A percentile compares a stretch with the other conserved stretches of the same genome.
Evolutionary conservation across 2,113 vertebrate genomes (phyloP).

Genomic region (Chionomys nivalis): DNA sequence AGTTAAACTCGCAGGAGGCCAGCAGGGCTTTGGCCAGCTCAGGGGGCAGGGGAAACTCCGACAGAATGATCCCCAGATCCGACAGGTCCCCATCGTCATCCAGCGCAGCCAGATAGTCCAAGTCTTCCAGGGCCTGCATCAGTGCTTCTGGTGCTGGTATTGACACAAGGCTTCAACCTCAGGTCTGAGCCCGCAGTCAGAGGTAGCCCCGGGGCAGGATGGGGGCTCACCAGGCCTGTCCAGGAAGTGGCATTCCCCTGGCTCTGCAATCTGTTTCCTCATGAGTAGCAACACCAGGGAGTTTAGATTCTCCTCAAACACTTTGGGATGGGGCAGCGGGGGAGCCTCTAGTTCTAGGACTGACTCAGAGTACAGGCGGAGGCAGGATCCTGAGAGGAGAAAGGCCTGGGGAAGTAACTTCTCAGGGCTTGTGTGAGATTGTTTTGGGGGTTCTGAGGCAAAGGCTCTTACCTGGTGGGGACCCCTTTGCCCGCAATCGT

Average conservation of each 20-base stretch:
- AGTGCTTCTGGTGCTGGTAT: slow-evolving; percentile 89
- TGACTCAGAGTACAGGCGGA: slow-evolving; percentile 92
- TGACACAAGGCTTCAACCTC: fast-evolving
- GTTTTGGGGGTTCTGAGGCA: background rate
- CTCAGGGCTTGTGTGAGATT: background rate
- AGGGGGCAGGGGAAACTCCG: slow-evolving; percentile 90
- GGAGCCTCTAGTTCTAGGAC: slow-evolving; percentile 88
- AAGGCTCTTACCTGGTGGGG: slow-evolving; percentile 85
- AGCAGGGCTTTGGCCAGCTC: slow-evolving; percentile 92
- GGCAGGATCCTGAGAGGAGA: slow-evolving; percentile 88
- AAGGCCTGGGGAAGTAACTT: background rate
- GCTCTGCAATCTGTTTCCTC: slow-evolving; percentile 91
- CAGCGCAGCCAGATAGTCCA: slow-evolving; percentile 93
- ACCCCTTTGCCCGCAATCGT: slow-evolving; percentile 86
- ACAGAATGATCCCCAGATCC: slow-evolving; percentile 93
- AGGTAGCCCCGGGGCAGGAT: background rate
- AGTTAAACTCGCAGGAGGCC: slow-evolving; percentile 92
- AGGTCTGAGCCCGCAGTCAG: background rate
- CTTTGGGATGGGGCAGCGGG: slow-evolving; percentile 84
- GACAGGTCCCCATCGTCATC: slow-evolving; percentile 92
- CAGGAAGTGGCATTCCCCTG: slow-evolving; percentile 92
- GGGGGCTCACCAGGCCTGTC: slow-evolving; percentile 88
- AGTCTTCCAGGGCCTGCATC: slow-evolving; percentile 94
- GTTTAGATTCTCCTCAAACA: slow-evolving; percentile 93
- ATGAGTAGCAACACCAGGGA: slow-evolving; percentile 91